A percentile compares a stretch with the other conserved stretches of the same genome.
Evolutionary conservation across 2,113 vertebrate species (phyloP).

Genomic region (Podarcis raffonei): DNA sequence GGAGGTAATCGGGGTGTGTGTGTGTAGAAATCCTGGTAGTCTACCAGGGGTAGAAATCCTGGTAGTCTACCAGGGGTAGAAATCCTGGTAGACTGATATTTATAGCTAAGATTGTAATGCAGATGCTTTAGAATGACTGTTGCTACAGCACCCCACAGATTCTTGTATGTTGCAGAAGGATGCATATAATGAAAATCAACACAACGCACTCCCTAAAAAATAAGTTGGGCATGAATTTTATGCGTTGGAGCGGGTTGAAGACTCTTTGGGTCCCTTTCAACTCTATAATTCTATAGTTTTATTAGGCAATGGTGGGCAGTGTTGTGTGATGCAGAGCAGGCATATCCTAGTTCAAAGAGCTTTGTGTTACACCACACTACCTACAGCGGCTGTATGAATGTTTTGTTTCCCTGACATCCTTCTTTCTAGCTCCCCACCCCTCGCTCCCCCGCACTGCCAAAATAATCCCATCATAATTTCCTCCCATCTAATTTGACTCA

Average conservation of each 20-base stretch:
- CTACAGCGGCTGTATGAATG: neutral
- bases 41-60: neutral
- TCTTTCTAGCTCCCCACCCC: neutral
- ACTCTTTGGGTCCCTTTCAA: too few species aligned
- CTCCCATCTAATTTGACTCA: constrained; percentile 19
- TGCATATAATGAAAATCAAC: neutral
- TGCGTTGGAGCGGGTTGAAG: too few species aligned
- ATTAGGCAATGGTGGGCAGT: neutral
- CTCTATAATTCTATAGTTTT: too few species aligned
- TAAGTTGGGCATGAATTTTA: neutral
- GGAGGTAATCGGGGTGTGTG: neutral
- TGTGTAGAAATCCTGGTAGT: neutral
- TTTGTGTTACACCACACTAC: neutral
- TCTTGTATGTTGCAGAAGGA: neutral
- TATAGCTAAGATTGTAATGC: too few species aligned
- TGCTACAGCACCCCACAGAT: neutral
- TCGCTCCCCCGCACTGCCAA: constrained; percentile 1
- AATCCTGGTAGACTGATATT: neutral
- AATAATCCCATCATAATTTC: constrained; percentile 11
- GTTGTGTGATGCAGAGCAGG: neutral
- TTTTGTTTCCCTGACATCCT: constrained; percentile 31
- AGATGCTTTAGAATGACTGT: neutral
- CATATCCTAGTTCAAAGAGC: neutral
- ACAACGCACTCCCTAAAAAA: too few species aligned
- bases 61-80: too few species aligned